Conservation (phyloP, 1,140 invertebrate species). For the Drosophila micromelanica region DNA sequence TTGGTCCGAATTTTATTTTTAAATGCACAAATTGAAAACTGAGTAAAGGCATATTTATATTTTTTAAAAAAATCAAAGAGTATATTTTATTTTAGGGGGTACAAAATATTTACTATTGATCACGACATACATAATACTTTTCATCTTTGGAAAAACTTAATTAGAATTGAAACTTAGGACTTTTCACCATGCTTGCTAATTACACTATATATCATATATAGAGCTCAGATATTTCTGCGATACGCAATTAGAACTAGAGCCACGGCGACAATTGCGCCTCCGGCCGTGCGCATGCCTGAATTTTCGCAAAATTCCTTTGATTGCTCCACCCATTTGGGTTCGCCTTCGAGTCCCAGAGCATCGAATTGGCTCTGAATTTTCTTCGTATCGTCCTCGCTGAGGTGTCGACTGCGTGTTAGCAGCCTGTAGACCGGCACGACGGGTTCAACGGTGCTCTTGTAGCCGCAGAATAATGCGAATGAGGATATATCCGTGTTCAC, state of each 20-base stretch:
- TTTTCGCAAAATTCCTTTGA: slow-evolving; percentile 13
- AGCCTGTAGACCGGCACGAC: slow-evolving; percentile 5
- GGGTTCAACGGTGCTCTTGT: not conserved
- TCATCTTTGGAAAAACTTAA: too few species aligned
- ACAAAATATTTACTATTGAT: too few species aligned
- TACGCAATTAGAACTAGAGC: not conserved
- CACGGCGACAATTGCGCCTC: slow-evolving; percentile 10
- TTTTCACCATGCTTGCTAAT: not conserved
- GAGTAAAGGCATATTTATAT: too few species aligned
- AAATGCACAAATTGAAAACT: too few species aligned
- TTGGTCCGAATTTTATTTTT: too few species aligned
- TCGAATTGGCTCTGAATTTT: not conserved
- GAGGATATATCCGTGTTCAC: not conserved
- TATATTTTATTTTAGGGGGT: too few species aligned
- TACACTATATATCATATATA: not conserved
- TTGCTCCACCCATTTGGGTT: slow-evolving; percentile 24
- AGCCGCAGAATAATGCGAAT: slow-evolving; percentile 9
- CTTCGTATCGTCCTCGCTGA: not conserved
- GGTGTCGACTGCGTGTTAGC: slow-evolving; percentile 10
- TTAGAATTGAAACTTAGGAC: too few species aligned
- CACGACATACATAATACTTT: too few species aligned
- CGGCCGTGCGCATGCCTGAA: slow-evolving; percentile 1
- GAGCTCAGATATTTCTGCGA: not conserved
- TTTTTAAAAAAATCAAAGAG: too few species aligned
- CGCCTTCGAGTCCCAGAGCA: not conserved